phyloP scores from a whole-genome alignment of 2,797 vertebrate species.

The Garrulus glandarius region DNA sequence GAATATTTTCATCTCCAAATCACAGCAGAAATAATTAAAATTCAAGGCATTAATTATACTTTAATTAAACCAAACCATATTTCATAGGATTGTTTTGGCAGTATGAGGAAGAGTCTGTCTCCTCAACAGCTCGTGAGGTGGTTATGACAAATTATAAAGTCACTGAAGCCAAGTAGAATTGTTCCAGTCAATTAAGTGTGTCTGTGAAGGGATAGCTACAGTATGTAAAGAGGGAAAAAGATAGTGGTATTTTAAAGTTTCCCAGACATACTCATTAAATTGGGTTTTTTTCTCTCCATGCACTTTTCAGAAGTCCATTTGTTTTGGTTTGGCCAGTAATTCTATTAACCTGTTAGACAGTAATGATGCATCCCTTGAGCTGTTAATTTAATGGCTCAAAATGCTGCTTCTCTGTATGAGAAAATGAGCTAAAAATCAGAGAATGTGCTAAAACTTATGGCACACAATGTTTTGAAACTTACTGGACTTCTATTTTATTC shows the following conservation, averaged over 20 bases:
- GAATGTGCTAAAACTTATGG: background rate
- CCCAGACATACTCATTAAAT: background rate
- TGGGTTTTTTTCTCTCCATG: background rate
- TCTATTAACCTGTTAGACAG: background rate
- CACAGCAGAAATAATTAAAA: slow-evolving; percentile 50
- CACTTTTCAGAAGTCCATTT: background rate
- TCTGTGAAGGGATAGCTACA: background rate
- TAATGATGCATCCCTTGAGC: background rate
- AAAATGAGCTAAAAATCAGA: background rate
- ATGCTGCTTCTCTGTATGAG: background rate
- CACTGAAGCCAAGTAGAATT: slow-evolving; percentile 43
- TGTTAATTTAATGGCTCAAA: background rate
- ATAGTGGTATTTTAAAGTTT: background rate
- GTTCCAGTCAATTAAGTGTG: slow-evolving; percentile 17
- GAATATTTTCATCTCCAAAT: slow-evolving; percentile 47
- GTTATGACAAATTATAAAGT: slow-evolving; percentile 22
- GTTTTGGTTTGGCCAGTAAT: background rate
- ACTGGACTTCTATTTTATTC: background rate
- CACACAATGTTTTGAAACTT: background rate
- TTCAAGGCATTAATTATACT: slow-evolving; percentile 33
- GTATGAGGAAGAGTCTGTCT: background rate
- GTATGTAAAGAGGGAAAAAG: background rate
- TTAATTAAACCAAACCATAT: slow-evolving; percentile 36
- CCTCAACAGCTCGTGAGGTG: background rate
- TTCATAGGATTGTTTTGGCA: slow-evolving; percentile 46